Evolutionary conservation across 2,888 invertebrate species (phyloP).

Genomic region (Pinctada fucata): DNA sequence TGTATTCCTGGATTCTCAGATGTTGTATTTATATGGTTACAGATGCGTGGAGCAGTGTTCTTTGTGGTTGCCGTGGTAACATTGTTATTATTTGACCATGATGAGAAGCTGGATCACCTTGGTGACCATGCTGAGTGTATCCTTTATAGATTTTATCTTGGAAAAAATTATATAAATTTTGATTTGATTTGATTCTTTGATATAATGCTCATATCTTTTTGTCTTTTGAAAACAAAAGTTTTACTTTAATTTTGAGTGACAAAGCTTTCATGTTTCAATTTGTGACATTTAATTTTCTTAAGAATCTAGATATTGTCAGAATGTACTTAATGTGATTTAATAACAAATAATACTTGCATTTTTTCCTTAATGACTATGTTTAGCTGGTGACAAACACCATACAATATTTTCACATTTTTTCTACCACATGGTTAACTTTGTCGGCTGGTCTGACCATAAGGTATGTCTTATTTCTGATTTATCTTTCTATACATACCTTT

Average conservation of each 20-base stretch:
- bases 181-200: too few species aligned
- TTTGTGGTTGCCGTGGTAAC: conserved; percentile 78
- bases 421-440: conserved; percentile 78
- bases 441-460: conserved; percentile 80
- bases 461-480: conserved; percentile 56
- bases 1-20: too few species aligned
- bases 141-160: conserved; percentile 51
- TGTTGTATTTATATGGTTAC: conserved; percentile 41
- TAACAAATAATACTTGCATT: too few species aligned
- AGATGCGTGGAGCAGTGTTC: conserved; percentile 77
- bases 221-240: too few species aligned
- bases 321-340: too few species aligned
- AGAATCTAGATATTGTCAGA: too few species aligned
- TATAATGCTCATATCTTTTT: too few species aligned
- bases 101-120: conserved; percentile 73
- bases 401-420: conserved; percentile 78
- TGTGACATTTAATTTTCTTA: too few species aligned
- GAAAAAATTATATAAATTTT: too few species aligned
- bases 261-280: too few species aligned
- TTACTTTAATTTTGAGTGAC: too few species aligned
- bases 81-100: conserved; percentile 79
- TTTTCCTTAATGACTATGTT: conserved; percentile 35
- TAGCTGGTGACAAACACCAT: conserved; percentile 76
- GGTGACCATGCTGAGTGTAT: conserved; percentile 74
- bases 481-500: background rate